These are phyloP conservation scores for Steinernema carpocapsae DNA, from an alignment of 2,888 invertebrate genomes.

Conservation along the genomic window DNA sequence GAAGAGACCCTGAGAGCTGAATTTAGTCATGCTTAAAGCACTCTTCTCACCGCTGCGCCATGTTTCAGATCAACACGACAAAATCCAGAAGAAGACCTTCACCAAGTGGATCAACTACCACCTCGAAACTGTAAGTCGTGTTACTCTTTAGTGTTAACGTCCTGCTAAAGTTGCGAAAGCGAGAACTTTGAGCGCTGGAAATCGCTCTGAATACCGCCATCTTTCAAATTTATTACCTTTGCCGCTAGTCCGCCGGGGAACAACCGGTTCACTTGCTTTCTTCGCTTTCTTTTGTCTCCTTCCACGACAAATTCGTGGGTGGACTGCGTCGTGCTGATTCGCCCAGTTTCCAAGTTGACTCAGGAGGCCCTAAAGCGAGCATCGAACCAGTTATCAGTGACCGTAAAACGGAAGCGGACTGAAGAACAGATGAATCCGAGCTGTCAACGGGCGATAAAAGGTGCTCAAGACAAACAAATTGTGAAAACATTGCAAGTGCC, in stretches of 20 bases:
- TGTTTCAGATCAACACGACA: constrained; percentile 68
- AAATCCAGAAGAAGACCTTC: constrained; percentile 68
- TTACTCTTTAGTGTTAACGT: not conserved
- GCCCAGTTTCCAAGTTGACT: not conserved
- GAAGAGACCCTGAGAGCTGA: not conserved
- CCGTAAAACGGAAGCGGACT: not conserved
- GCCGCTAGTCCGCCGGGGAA: constrained; percentile 5
- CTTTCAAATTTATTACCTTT: constrained; percentile 29
- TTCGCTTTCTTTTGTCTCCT: constrained; percentile 19
- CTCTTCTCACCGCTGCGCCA: constrained; percentile 42
- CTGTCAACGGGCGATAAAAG: not conserved
- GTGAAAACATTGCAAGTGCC: not conserved
- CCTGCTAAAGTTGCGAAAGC: not conserved
- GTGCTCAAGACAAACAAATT: not conserved
- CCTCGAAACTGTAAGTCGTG: constrained; percentile 61
- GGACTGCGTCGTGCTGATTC: not conserved
- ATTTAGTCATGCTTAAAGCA: constrained; percentile 1
- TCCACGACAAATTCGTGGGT: not conserved
- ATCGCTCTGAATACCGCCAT: not conserved
- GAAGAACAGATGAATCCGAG: no score
- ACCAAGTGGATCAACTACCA: constrained; percentile 69
- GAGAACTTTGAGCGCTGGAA: not conserved
- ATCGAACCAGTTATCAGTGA: not conserved
- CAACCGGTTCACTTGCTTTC: constrained; percentile 29
- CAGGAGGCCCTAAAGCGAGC: not conserved